A percentile compares a stretch with the other conserved stretches of the same genome.
Conservation (phyloP, 2,888 invertebrate species). For the Drosophila aldrichi region DNA sequence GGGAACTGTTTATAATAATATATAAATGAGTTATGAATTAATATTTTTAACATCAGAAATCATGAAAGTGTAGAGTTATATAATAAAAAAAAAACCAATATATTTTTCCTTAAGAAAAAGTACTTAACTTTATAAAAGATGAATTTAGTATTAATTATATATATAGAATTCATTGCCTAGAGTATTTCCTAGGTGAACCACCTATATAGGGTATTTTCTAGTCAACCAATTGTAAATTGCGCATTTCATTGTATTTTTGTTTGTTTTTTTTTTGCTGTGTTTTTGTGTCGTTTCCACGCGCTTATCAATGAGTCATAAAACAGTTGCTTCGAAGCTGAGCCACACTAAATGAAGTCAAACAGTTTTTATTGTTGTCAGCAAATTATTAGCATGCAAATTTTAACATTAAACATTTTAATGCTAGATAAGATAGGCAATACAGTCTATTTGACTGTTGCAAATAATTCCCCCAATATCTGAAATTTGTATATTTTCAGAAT, state of each 20-base stretch:
- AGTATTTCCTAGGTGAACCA: background rate
- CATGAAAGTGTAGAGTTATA: too few relatives aligned
- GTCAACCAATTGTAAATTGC: background rate
- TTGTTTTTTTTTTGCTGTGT: slow-evolving; percentile 19
- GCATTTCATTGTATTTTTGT: slow-evolving; percentile 1
- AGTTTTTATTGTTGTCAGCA: background rate
- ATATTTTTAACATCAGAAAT: too few relatives aligned
- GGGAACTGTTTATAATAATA: too few relatives aligned
- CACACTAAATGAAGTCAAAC: background rate
- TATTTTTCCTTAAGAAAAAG: too few relatives aligned
- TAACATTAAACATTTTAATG: background rate
- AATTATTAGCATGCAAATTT: background rate
- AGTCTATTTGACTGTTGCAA: slow-evolving; percentile 1
- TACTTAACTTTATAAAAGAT: too few relatives aligned
- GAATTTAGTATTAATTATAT: too few relatives aligned
- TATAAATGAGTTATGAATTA: too few relatives aligned
- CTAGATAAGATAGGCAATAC: slow-evolving; percentile 4
- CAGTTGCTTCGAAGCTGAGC: slow-evolving; percentile 7
- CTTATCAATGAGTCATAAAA: slow-evolving; percentile 54
- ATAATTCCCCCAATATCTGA: background rate
- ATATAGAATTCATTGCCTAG: background rate
- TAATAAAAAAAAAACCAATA: too few relatives aligned
- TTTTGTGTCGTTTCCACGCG: slow-evolving; percentile 22
- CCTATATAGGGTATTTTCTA: slow-evolving; percentile 19
- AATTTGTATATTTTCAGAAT: slow-evolving; percentile 64